Base-by-base conservation (phyloP, 53 echinoderm and acorn worm species). In the Echinarachnius parma region DNA sequence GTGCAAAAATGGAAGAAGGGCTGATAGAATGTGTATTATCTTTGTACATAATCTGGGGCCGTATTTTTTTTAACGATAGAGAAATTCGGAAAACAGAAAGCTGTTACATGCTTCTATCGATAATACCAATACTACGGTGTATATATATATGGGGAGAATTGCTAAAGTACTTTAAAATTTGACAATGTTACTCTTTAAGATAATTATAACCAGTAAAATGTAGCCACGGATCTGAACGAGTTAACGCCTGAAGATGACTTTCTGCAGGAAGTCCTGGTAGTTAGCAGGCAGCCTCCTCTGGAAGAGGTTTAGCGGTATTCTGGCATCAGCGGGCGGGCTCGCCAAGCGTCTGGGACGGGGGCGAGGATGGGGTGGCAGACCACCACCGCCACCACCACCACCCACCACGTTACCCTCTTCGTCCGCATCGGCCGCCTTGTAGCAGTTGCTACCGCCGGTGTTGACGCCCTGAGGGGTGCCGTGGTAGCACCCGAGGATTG, bases 401-500 rank as follows among this genome's bases (percentile, higher is more conserved):
- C 69, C 69, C 15, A 28, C 22, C 0, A 54, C 44, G 28, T 72
- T 72, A 4, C 74, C 74, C 4, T 34, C 23, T 20, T 56, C 74
- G 55, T 54, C 55, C 4, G 74, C 55, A 14, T 56, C 37, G 8
- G 37, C 37, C 16, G 74, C 74, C 44, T 44, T 72, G 57, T 72
- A 72, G 57, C 74, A 72, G 23, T 34, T 53, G 28, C 0, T 28
- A 15, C 74, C 74, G 9, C 74, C 55, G 39, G 57, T 37, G 24
- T 72, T 56, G 57, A 72, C 44, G 9, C 74, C 55, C 1, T 25
- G 16, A 34, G 74, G 74, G 24, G 49, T 68, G 1, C 84, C 85
- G 16, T 42, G 81, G 85, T 58, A 89, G 53, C 85, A 89, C 2
- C 93, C 89, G 2, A 89, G 32, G 48, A 89, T n/a, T 82, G 53